These are phyloP conservation scores for Pao palembangensis DNA, from an alignment of 2,113 vertebrate species.

Conservation along the genomic window DNA sequence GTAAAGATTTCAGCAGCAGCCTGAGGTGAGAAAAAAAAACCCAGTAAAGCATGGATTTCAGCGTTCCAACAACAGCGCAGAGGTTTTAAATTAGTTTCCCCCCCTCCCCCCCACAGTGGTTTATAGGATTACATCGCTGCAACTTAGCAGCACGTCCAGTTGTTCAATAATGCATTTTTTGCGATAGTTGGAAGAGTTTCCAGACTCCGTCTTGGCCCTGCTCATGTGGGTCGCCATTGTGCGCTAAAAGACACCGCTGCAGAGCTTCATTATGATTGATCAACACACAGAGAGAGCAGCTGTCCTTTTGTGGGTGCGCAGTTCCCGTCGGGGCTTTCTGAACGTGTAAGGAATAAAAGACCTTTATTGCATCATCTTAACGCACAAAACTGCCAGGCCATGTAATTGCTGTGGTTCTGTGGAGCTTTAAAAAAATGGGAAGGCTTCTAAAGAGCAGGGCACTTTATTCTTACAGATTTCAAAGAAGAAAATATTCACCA, in stretches of 20 bases:
- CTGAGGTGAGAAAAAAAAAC: neutral
- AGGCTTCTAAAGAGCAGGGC: constrained; percentile 22
- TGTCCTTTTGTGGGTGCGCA: constrained; percentile 56
- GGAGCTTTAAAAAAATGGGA: constrained; percentile 11
- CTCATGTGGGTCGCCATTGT: constrained; percentile 36
- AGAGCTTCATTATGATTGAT: constrained; percentile 46
- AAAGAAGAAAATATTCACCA: neutral
- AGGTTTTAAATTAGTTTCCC: neutral
- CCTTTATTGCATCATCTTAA: constrained; percentile 59
- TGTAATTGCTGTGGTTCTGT: constrained; percentile 43
- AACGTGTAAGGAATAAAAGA: constrained; percentile 54
- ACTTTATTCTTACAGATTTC: constrained; percentile 22
- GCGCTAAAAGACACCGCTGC: constrained; percentile 25
- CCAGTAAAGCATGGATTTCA: neutral
- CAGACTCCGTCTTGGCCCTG: constrained; percentile 9
- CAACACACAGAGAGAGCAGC: constrained; percentile 52
- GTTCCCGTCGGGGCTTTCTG: constrained; percentile 37
- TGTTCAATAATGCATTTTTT: constrained; percentile 10
- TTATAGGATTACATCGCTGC: neutral
- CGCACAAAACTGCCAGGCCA: constrained; percentile 36
- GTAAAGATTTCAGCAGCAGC: neutral
- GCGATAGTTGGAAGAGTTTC: constrained; percentile 10
- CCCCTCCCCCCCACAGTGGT: too few species aligned
- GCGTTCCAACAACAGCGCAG: too few species aligned
- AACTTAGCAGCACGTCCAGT: neutral